Base-by-base conservation (phyloP, 2,797 vertebrate genomes). In the Pangasius djambal region DNA sequence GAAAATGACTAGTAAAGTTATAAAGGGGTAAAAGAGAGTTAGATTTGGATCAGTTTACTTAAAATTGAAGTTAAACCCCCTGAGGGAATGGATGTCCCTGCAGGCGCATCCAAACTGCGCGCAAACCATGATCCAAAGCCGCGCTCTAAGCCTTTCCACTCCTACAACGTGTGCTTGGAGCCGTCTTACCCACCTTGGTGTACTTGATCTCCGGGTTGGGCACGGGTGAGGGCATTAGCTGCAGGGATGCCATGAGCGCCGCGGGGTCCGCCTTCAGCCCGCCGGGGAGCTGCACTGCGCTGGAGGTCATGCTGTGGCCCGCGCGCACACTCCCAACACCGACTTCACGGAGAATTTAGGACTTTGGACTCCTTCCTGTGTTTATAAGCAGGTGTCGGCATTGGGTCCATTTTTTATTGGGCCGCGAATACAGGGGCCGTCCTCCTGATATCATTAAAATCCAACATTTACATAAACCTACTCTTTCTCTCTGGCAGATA, bases 371-470 rank as follows among this genome's bases (percentile, higher is more conserved):
- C 89, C 94, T 95, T 96, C 95, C 96, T 93, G 97, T 95, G 97
- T 98, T 97, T 99, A 98, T 98, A 99, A 97, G 97, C 98, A 99
- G 98, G 98, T 99, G 98, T 98, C 97, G 96, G 95, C 94, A 95
- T 93, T 94, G 95, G 50, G 96, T 92, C 96, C 94, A 91, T 96
- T 97, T 82, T 97, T 98, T 96, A 99, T 99, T 99, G 98, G 98
- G 97, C 95, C 96, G 93, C 95, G 95, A 96, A 96, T 96, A 7
- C 86, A 69, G 95, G 97, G 97, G 95, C 96, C 94, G 94, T 96
- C 97, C 97, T 97, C 95, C 96, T 94, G 95, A 95, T 93, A 92
- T 92, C 95, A 96, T 95, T 93, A 93, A 96, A 97, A 94, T 92
- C 94, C 92, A 89, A 90, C 93, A 97, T 97, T 97, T 97, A 96